These are phyloP conservation scores for Argyrosomus regius DNA, from an alignment of 2,797 vertebrate genomes.

Conservation along the genomic window DNA sequence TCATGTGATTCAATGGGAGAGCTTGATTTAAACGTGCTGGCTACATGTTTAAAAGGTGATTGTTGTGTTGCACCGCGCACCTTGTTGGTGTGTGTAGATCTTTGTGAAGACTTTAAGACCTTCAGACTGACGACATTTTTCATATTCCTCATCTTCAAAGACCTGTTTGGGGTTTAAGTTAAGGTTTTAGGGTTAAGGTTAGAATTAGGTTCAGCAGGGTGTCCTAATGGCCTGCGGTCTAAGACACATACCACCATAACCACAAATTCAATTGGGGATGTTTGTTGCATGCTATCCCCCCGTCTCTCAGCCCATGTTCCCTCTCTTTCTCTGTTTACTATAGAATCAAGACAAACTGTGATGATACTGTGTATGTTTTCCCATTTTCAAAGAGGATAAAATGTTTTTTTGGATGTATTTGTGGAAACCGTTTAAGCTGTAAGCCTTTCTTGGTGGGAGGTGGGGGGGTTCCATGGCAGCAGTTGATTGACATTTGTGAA, in stretches of 20 bases:
- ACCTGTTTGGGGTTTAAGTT: constrained; percentile 5
- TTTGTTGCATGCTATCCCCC: neutral
- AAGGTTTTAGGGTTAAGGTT: constrained; percentile 9
- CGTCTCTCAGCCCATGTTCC: too few species aligned
- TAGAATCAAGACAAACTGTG: neutral
- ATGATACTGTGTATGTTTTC: too few species aligned
- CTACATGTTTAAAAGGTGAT: neutral
- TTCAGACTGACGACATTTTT: constrained; percentile 22
- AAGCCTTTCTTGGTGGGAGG: too few species aligned
- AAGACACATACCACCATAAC: neutral
- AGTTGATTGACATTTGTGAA: too few species aligned
- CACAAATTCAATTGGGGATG: neutral
- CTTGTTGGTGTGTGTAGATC: neutral
- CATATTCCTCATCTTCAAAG: constrained; percentile 45
- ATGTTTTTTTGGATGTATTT: too few species aligned
- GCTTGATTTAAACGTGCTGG: neutral
- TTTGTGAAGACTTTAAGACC: neutral
- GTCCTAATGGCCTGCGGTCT: constrained; percentile 8
- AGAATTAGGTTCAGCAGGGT: neutral
- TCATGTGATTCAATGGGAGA: neutral
- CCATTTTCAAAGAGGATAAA: too few species aligned
- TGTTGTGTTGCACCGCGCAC: neutral
- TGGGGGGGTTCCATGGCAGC: too few species aligned
- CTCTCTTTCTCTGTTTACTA: neutral
- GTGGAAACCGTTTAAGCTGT: too few species aligned